Conservation (phyloP, 2,113 vertebrate genomes). For the Romanogobio albipinnatus region DNA sequence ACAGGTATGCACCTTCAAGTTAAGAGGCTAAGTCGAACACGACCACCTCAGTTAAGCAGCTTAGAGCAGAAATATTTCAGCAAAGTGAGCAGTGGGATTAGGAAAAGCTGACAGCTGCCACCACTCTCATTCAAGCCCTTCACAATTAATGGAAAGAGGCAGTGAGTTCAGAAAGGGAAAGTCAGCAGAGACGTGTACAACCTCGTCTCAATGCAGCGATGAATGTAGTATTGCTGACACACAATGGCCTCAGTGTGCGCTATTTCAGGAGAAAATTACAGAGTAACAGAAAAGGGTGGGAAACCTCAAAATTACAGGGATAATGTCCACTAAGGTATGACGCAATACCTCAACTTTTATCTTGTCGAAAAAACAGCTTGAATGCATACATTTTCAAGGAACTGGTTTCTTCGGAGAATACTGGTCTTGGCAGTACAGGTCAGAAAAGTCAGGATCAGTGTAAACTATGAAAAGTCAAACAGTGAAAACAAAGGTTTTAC, state of each 20-base stretch:
- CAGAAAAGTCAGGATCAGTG: background rate
- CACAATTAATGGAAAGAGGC: slow-evolving; percentile 21
- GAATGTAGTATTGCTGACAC: slow-evolving; percentile 38
- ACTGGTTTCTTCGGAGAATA: background rate
- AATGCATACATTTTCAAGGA: background rate
- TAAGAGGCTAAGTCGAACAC: slow-evolving; percentile 50
- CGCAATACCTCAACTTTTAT: slow-evolving; percentile 7
- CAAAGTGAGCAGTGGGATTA: slow-evolving; percentile 36
- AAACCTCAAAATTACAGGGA: slow-evolving; percentile 54
- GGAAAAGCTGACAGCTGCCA: slow-evolving; percentile 28
- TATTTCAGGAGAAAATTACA: slow-evolving; percentile 72
- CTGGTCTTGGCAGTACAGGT: background rate
- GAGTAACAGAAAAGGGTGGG: slow-evolving; percentile 52
- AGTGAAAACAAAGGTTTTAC: background rate
- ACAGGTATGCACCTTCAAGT: background rate
- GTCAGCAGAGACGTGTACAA: background rate
- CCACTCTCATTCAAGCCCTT: slow-evolving; percentile 21
- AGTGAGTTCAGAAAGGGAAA: background rate
- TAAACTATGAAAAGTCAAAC: slow-evolving; percentile 5
- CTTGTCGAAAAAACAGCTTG: background rate
- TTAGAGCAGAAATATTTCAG: slow-evolving; percentile 53
- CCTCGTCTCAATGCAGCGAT: background rate
- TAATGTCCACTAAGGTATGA: slow-evolving; percentile 24
- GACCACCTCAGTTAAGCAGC: slow-evolving; percentile 50
- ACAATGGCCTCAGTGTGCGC: slow-evolving; percentile 40